Conservation (phyloP, 2,888 invertebrate genomes). For the Sturmia bella region DNA sequence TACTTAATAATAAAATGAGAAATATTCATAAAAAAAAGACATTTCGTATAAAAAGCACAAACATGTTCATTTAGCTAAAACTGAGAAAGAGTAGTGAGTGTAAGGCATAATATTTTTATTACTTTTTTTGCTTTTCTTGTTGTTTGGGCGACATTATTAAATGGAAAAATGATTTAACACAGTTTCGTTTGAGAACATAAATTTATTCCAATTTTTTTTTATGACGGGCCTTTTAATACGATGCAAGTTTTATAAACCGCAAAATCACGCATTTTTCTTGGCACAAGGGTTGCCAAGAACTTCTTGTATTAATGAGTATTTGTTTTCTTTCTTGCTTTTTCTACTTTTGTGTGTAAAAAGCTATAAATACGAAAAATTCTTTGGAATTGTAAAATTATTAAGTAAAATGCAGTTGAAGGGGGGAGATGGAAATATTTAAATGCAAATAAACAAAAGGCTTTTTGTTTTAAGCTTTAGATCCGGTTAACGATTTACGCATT, state of each 20-base stretch:
- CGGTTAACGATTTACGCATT: background rate
- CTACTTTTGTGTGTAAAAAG: background rate
- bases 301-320: constrained; percentile 24
- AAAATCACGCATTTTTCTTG: constrained; percentile 52
- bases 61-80: constrained; percentile 65
- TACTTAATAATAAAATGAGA: constrained; percentile 63
- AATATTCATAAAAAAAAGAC: constrained; percentile 39
- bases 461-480: too few species aligned
- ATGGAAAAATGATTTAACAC: constrained; percentile 62
- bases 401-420: constrained; percentile 11
- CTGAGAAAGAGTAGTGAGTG: too few species aligned
- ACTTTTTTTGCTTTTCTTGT: background rate
- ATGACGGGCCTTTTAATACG: constrained; percentile 22
- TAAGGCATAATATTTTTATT: background rate
- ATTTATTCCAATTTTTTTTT: constrained; percentile 38
- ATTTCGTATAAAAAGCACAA: constrained; percentile 21
- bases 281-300: constrained; percentile 61
- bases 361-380: constrained; percentile 42
- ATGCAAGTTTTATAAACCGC: constrained; percentile 55
- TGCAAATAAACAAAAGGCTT: constrained; percentile 2
- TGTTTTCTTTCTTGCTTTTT: background rate
- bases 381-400: constrained; percentile 19
- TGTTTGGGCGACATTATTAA: constrained; percentile 49
- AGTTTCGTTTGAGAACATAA: constrained; percentile 60
- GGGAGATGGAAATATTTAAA: background rate